Evolutionary conservation across 2,797 vertebrate genomes (phyloP).

Genomic region (Sciaenops ocellatus): DNA sequence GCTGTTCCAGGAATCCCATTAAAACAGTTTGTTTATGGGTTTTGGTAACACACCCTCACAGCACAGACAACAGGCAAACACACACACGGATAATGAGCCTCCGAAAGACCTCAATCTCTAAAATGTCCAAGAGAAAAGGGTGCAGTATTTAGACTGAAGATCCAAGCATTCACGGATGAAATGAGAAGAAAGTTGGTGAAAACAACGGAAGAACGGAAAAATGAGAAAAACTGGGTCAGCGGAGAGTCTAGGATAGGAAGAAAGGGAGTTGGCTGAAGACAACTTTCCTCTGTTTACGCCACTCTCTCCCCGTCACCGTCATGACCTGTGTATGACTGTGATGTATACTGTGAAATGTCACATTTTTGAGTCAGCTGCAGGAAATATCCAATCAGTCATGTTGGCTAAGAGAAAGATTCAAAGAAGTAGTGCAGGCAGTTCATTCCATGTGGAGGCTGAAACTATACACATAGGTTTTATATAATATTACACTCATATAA

Average conservation of each 20-base stretch:
- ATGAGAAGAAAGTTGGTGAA: slow-evolving; percentile 48
- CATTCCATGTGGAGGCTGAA: neutral
- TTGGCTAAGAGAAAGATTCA: neutral
- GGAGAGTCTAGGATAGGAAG: slow-evolving; percentile 15
- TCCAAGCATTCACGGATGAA: slow-evolving; percentile 28
- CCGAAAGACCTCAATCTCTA: slow-evolving; percentile 27
- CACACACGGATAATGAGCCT: slow-evolving; percentile 43
- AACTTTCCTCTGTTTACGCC: slow-evolving; percentile 42
- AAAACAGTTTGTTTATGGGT: slow-evolving; percentile 65
- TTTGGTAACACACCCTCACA: slow-evolving; percentile 52
- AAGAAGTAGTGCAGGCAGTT: neutral
- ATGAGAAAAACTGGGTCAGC: slow-evolving; percentile 62
- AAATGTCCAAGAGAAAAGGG: slow-evolving; percentile 20
- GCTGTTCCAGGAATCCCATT: slow-evolving; percentile 66
- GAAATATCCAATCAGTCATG: slow-evolving; percentile 21
- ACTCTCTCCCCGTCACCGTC: slow-evolving; percentile 20
- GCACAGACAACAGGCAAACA: slow-evolving; percentile 17
- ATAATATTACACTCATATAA: neutral
- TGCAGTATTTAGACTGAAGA: neutral
- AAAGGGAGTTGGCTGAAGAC: slow-evolving; percentile 10
- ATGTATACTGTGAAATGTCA: slow-evolving; percentile 25
- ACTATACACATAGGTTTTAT: neutral
- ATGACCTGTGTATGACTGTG: slow-evolving; percentile 35
- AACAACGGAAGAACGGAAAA: slow-evolving; percentile 36
- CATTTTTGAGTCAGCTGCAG: slow-evolving; percentile 21